Conservation (phyloP, 1,140 invertebrate species). For the Calliopsis andreniformis region DNA sequence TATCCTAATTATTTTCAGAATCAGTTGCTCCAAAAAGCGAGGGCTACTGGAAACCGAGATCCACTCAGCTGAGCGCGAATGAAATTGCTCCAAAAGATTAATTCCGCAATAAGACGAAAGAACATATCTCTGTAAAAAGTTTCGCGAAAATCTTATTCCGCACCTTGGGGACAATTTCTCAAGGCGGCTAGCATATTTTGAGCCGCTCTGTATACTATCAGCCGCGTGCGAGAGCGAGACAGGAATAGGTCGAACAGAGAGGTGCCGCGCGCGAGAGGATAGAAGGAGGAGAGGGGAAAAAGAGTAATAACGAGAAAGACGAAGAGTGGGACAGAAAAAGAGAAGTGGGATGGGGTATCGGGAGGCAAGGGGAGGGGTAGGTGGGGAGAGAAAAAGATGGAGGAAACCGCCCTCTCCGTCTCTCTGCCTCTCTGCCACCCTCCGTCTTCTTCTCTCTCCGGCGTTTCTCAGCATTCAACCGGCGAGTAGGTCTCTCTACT, state of each 20-base stretch:
- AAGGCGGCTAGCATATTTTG: neutral
- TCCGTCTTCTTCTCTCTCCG: constrained; percentile 29
- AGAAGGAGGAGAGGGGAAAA: constrained; percentile 32
- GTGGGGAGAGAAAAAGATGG: constrained; percentile 40
- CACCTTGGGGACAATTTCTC: neutral
- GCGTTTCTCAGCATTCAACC: constrained; percentile 51
- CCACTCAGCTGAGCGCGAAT: no score
- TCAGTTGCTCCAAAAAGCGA: no score
- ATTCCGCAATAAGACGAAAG: no score
- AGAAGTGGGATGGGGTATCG: constrained; percentile 4
- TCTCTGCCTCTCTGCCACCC: constrained; percentile 1
- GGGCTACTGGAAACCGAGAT: no score
- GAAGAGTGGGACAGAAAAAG: constrained; percentile 9
- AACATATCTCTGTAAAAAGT: no score
- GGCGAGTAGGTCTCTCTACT: constrained; percentile 34
- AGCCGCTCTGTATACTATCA: constrained; percentile 1
- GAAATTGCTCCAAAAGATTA: no score
- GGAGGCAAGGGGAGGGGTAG: constrained; percentile 12
- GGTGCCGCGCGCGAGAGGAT: constrained; percentile 21
- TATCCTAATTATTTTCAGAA: no score
- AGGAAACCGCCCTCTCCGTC: constrained; percentile 48
- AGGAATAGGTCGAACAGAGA: constrained; percentile 7
- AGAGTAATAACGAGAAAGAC: constrained; percentile 34
- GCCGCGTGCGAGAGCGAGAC: constrained; percentile 28
- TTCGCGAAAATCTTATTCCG: neutral